Evolutionary conservation across 1,140 invertebrate species (phyloP), one percentile per base, ranked within the genome.

Genomic region (Euglossa dilemma): DNA sequence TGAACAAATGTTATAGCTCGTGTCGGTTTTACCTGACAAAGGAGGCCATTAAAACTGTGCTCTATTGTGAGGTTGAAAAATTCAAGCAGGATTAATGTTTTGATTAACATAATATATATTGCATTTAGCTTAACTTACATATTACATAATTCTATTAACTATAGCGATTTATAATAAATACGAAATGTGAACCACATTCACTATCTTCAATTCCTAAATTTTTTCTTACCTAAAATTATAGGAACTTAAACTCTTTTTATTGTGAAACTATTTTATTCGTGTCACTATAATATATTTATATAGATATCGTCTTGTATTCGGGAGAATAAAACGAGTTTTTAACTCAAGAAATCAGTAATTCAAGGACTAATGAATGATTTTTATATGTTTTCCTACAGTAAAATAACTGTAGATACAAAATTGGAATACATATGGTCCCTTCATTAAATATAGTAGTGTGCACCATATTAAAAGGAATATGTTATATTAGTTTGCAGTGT

Each of bases 341-440:
- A 63, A 76, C 12, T n/a, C 28, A 64, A 64, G 6, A 64, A 76
- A 52, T 64, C 12, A 45, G 28, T 43, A 77, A 70, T 12, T 70
- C 25, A 67, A 56, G 9, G 16, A 72, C n/a, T 56, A 73, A 56
- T 14, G 9, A 45, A 52, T 61, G 56, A 54, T 69, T 7, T 73
- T 80, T 45, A 18, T 70, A 72, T 79, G 50, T 6, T 69, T 54
- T 56, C 16, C 50, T 83, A 87, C 61, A 66, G 74, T 47, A 56
- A 74, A 84, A 66, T 67, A 80, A 63, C 11, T 70, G 61, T 73
- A 85, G 25, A 20, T 83, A 75, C 47, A 47, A 69, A 83, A 78
- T 54, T 74, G 73, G 25, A 52, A 87, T 87, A 87, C 47, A 78
- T 43, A 77, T 87, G 86, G 86, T 87, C 85, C 85, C 85, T 87